phyloP scores from a whole-genome alignment of 2,113 vertebrate species.

The Boleophthalmus pectinirostris region DNA sequence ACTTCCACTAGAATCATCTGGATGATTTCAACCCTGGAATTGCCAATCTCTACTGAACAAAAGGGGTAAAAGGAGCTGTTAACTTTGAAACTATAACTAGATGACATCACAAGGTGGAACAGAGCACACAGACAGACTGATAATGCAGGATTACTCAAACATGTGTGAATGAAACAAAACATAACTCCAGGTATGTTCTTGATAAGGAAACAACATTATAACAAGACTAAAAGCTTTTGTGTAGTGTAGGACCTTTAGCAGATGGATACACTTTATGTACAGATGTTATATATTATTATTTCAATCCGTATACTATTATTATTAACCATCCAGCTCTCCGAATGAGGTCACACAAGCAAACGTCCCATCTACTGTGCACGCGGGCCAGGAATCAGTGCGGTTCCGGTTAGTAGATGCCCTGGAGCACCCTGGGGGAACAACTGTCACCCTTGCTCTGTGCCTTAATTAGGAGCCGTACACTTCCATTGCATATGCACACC shows the following conservation, averaged over 20 bases:
- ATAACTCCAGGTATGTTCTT: too few species aligned
- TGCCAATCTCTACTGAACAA: too few species aligned
- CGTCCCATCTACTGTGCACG: conserved; percentile 57
- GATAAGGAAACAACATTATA: too few species aligned
- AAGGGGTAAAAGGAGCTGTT: too few species aligned
- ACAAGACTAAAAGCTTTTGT: too few species aligned
- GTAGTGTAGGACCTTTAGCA: neutral
- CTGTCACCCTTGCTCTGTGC: conserved; percentile 74
- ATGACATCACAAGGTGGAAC: too few species aligned
- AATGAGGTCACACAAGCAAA: conserved; percentile 76
- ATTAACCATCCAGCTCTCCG: conserved; percentile 49
- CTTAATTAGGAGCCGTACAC: conserved; percentile 72
- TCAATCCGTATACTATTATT: conserved; percentile 10
- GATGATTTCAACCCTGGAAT: too few species aligned
- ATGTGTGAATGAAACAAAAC: too few species aligned
- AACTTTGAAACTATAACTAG: too few species aligned
- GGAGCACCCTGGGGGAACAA: conserved; percentile 70
- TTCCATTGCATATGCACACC: conserved; percentile 34
- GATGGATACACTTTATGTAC: neutral
- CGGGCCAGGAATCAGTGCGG: conserved; percentile 68
- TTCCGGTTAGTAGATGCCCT: conserved; percentile 71
- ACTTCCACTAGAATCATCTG: too few species aligned
- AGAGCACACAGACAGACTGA: too few species aligned
- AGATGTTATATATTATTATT: neutral
- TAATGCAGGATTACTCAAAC: too few species aligned